phyloP scores from a whole-genome alignment of 1,140 invertebrate genomes.

The Sipha flava region DNA sequence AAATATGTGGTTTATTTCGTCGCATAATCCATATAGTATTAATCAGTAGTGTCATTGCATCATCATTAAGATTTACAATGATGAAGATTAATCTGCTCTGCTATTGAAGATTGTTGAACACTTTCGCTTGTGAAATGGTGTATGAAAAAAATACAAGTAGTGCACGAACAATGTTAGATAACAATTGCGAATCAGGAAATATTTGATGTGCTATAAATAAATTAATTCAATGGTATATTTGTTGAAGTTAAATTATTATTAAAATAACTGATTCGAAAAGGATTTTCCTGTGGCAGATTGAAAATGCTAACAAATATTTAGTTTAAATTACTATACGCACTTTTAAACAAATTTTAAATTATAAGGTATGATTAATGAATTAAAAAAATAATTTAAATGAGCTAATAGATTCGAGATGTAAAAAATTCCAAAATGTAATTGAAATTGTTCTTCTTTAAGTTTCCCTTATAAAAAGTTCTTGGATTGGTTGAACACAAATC shows the following conservation, averaged over 20 bases:
- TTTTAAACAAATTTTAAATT: no score
- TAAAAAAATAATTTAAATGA: no score
- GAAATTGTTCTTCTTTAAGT: no score
- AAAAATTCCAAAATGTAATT: no score
- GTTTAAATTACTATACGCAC: no score
- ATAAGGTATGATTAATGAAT: no score
- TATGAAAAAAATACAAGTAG: not conserved
- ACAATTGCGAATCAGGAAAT: not conserved
- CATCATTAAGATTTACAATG: not conserved
- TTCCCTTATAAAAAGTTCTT: no score
- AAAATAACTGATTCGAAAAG: no score
- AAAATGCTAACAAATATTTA: no score
- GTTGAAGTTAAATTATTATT: not conserved
- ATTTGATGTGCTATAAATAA: not conserved
- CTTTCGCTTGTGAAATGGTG: not conserved
- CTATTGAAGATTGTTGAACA: not conserved
- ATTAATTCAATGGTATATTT: not conserved
- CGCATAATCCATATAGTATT: not conserved
- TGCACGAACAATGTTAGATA: not conserved
- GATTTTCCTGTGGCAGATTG: no score
- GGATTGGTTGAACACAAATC: no score
- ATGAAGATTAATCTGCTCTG: not conserved
- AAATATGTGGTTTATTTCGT: not conserved
- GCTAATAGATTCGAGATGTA: no score
- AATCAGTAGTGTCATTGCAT: not conserved